Conservation (phyloP, 2,888 invertebrate species). For the Leucoptera coffeella region DNA sequence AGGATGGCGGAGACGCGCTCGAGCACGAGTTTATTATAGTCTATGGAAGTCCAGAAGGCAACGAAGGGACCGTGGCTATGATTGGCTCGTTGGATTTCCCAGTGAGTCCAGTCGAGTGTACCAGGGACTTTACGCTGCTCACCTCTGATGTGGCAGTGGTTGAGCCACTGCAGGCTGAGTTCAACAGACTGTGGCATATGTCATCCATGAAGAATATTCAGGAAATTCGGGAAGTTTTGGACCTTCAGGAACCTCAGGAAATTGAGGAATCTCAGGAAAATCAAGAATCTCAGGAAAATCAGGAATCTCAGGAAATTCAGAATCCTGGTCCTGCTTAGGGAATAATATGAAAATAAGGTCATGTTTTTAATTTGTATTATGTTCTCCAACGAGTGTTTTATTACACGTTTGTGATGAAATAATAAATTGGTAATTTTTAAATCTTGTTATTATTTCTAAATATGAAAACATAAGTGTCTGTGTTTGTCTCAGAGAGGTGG, state of each 20-base stretch:
- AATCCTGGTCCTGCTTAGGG: too few relatives aligned
- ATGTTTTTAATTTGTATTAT: too few relatives aligned
- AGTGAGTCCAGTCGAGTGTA: conserved; percentile 14
- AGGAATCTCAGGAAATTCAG: too few relatives aligned
- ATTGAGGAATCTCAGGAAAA: conserved; percentile 5
- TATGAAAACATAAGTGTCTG: too few relatives aligned
- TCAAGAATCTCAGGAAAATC: too few relatives aligned
- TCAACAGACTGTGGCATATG: conserved; percentile 23
- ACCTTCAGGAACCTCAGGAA: conserved; percentile 4
- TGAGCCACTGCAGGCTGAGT: conserved; percentile 17
- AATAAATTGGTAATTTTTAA: too few relatives aligned
- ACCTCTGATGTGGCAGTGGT: conserved; percentile 17
- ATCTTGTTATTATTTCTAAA: too few relatives aligned
- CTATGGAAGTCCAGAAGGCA: conserved; percentile 10
- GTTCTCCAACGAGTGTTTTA: too few relatives aligned
- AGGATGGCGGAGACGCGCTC: conserved; percentile 13
- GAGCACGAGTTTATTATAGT: conserved; percentile 26
- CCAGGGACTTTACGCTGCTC: conserved; percentile 18
- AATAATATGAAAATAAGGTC: too few relatives aligned
- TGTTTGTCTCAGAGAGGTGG: too few relatives aligned
- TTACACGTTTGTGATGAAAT: too few relatives aligned
- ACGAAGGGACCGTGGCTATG: conserved; percentile 16
- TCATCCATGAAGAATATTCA: too few relatives aligned
- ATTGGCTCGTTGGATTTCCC: conserved; percentile 23
- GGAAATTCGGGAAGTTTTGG: conserved; percentile 5